Evolutionary conservation across 2,888 invertebrate species (phyloP).

Genomic region (Gibbula magus): DNA sequence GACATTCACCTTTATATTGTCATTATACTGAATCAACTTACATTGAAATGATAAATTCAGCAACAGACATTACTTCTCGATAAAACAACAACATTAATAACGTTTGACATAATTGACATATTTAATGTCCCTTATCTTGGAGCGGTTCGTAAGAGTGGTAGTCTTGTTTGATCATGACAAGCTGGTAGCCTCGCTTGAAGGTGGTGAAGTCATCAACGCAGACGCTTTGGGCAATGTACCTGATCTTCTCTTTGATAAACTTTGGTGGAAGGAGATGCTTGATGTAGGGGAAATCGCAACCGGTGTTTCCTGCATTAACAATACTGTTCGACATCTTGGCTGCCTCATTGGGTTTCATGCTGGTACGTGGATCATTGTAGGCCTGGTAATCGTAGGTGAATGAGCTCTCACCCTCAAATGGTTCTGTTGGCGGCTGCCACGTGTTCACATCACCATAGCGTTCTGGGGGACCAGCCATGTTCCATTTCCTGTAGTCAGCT

Average conservation of each 20-base stretch:
- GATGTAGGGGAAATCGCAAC: constrained; percentile 70
- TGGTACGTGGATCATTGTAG: constrained; percentile 62
- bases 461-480: constrained; percentile 47
- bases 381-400: constrained; percentile 68
- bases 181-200: constrained; percentile 66
- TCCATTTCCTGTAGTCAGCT: constrained; percentile 73
- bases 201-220: constrained; percentile 71
- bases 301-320: constrained; percentile 71
- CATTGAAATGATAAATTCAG: too few species aligned
- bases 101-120: too few species aligned
- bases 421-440: constrained; percentile 67
- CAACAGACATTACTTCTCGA: too few species aligned
- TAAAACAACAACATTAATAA: too few species aligned
- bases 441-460: constrained; percentile 49
- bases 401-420: constrained; percentile 72
- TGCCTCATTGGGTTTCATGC: constrained; percentile 68
- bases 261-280: constrained; percentile 68
- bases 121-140: too few species aligned
- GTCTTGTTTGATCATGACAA: constrained; percentile 70
- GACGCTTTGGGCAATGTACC: constrained; percentile 62
- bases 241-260: constrained; percentile 53
- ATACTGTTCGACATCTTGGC: constrained; percentile 67
- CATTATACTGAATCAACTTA: too few species aligned
- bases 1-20: too few species aligned
- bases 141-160: constrained; percentile 71